Percentiles rank a stretch among this genome's conserved stretches.
Evolutionary conservation across 2,113 vertebrate species (phyloP).

Genomic region (Coptodon rendalli): DNA sequence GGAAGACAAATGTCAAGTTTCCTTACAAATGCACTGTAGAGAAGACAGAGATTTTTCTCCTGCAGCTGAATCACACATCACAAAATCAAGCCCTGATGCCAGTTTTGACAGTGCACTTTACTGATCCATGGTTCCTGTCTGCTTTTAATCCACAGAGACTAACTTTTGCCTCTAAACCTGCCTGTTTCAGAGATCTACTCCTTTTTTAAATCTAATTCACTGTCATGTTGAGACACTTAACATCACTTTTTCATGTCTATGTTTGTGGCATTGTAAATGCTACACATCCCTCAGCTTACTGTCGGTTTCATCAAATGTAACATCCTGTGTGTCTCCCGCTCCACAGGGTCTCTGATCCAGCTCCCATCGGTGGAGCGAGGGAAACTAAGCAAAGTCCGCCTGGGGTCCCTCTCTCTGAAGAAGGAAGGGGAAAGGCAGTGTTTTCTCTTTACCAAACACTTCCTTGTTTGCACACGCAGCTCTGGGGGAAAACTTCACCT

Average conservation of each 20-base stretch:
- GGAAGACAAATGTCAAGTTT: neutral
- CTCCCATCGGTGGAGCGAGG: conserved; percentile 95
- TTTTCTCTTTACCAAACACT: conserved; percentile 98
- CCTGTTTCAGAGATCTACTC: neutral
- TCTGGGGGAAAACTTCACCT: conserved; percentile 97
- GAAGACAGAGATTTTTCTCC: neutral
- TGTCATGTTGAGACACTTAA: neutral
- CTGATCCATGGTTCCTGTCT: neutral
- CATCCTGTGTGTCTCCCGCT: neutral
- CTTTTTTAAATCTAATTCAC: neutral
- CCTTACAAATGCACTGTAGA: neutral
- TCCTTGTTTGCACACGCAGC: conserved; percentile 95
- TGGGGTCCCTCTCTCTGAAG: conserved; percentile 93
- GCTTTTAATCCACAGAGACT: neutral
- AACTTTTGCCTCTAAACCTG: neutral
- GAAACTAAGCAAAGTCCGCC: conserved; percentile 94
- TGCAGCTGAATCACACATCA: neutral
- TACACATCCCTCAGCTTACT: neutral
- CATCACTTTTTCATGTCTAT: neutral
- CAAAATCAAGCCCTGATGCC: neutral
- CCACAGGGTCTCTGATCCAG: conserved; percentile 94
- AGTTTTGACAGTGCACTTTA: neutral
- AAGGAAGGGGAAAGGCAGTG: conserved; percentile 98
- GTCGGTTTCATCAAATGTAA: neutral
- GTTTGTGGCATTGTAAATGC: neutral